Percentiles rank a stretch among this genome's conserved stretches.
These are phyloP conservation scores for Kobus ellipsiprymnus DNA, from an alignment of 2,113 vertebrate genomes.

Conservation along the genomic window DNA sequence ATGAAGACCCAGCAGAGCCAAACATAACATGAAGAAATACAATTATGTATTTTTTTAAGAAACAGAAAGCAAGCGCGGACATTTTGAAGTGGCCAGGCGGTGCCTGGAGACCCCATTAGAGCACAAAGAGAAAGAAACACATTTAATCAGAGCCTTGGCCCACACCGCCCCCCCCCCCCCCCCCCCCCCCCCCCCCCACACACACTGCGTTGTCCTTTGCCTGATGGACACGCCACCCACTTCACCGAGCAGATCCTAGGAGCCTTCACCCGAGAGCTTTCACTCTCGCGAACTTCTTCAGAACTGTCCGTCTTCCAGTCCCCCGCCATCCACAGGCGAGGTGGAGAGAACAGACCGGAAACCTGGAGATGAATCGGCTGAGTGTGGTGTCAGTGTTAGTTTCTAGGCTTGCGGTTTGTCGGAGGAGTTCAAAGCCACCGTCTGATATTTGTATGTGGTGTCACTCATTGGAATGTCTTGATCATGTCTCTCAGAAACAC, in stretches of 20 bases:
- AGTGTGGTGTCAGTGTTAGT: slow-evolving; percentile 51
- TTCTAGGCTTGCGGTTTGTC: slow-evolving; percentile 56
- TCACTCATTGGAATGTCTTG: slow-evolving; percentile 50
- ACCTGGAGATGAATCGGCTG: slow-evolving; percentile 33
- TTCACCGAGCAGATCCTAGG: no score
- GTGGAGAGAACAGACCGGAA: no score
- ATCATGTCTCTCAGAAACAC: slow-evolving; percentile 56
- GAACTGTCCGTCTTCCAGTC: no score
- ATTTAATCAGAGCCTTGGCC: neutral
- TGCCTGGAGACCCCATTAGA: neutral
- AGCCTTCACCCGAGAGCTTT: no score
- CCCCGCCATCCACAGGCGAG: no score
- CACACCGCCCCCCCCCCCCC: rapidly evolving
- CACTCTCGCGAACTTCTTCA: no score
- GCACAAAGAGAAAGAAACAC: neutral
- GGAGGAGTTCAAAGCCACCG: slow-evolving; percentile 71
- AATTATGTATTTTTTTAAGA: neutral
- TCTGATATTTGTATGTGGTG: slow-evolving; percentile 46
- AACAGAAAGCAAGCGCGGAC: neutral
- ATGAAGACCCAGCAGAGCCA: neutral
- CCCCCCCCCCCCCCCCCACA: no score
- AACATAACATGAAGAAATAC: neutral
- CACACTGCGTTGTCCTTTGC: no score
- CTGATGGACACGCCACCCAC: no score
- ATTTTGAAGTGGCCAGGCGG: neutral